These are phyloP conservation scores for Ailuropoda melanoleuca DNA, from an alignment of 2,113 vertebrate species.

Conservation along the genomic window DNA sequence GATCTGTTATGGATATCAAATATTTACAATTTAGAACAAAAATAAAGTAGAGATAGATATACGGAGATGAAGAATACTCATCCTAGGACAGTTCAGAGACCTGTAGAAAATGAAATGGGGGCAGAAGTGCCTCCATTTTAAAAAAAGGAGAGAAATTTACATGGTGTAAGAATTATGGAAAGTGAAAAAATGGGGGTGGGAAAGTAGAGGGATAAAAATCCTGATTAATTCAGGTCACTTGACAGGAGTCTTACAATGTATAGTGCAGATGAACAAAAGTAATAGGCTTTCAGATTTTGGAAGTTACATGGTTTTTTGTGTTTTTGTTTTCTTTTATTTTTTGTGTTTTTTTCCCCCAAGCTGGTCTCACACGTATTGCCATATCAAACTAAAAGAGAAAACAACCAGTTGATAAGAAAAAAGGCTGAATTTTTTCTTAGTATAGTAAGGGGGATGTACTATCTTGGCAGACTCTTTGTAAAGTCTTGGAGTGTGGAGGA, in stretches of 20 bases:
- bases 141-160: not conserved
- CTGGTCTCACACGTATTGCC: not conserved
- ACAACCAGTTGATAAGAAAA: not conserved
- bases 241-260: not conserved
- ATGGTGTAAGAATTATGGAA: not conserved
- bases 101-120: conserved; percentile 50
- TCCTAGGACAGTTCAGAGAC: conserved; percentile 64
- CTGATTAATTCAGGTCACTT: not conserved
- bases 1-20: conserved; percentile 75
- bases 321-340: too few relatives aligned
- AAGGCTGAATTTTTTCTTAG: not conserved
- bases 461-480: not conserved
- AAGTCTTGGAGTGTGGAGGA: not conserved
- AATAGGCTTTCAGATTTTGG: not conserved
- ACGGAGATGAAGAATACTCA: conserved; percentile 61
- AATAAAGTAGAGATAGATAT: conserved; percentile 70
- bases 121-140: not conserved
- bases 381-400: not conserved
- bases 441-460: not conserved
- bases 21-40: conserved; percentile 79
- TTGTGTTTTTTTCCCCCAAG: not conserved
- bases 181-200: not conserved
- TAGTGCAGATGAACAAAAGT: not conserved
- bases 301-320: not conserved
- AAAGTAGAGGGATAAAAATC: not conserved